phyloP scores from a whole-genome alignment of 2,797 vertebrate species.

The Sciurus carolinensis region DNA sequence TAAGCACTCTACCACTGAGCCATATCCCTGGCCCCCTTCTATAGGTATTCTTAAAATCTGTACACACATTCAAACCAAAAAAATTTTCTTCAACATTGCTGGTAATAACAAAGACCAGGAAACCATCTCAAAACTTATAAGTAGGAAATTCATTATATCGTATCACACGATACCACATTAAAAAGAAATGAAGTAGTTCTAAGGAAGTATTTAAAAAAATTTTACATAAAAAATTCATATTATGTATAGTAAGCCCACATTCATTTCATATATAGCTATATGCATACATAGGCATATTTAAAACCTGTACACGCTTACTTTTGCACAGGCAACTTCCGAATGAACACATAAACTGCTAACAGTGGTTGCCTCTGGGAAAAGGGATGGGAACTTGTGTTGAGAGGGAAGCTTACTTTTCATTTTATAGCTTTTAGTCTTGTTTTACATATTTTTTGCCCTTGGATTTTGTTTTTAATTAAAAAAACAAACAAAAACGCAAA shows the following conservation, averaged over 20 bases:
- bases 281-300: neutral
- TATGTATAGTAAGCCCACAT: neutral
- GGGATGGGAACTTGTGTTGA: neutral
- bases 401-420: neutral
- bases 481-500: no score
- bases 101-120: neutral
- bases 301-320: neutral
- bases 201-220: neutral
- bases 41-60: neutral
- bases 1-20: no score
- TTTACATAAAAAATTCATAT: neutral
- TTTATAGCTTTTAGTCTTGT: neutral
- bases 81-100: neutral
- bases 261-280: neutral
- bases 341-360: neutral
- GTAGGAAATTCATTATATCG: neutral
- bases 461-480: neutral
- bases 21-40: neutral
- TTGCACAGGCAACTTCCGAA: neutral
- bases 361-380: neutral
- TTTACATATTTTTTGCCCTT: neutral
- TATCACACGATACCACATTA: neutral
- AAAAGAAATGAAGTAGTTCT: neutral
- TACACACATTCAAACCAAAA: neutral
- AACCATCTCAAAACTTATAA: neutral